Conservation (phyloP, 1,140 invertebrate genomes). For the Drosophila bocki region DNA sequence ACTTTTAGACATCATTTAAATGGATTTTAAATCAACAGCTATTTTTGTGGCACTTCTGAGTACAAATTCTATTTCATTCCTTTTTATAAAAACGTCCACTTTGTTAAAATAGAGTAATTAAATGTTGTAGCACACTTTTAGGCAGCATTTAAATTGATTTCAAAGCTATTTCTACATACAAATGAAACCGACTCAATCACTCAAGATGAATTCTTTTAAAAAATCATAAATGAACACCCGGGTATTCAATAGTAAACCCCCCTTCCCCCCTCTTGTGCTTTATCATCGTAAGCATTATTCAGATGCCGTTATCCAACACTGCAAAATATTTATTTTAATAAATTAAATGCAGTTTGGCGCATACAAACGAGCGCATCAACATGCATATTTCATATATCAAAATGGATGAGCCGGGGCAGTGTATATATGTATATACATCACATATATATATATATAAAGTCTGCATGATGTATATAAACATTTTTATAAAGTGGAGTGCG, state of each 20-base stretch:
- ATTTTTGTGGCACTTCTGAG: too few relatives aligned
- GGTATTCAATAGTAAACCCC: background rate
- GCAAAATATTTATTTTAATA: slow-evolving; percentile 72
- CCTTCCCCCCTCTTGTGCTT: background rate
- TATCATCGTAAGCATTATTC: slow-evolving; percentile 18
- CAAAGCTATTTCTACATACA: background rate
- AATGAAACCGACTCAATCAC: background rate
- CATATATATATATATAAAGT: background rate
- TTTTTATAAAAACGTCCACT: too few relatives aligned
- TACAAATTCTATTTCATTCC: too few relatives aligned
- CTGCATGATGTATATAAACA: slow-evolving; percentile 8
- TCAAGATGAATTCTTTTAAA: background rate
- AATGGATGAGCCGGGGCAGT: slow-evolving; percentile 17
- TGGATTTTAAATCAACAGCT: too few relatives aligned
- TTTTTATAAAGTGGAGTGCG: slow-evolving; percentile 56
- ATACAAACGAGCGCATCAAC: slow-evolving; percentile 77
- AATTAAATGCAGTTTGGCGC: slow-evolving; percentile 77
- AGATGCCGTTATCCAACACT: slow-evolving; percentile 28
- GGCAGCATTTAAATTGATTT: background rate
- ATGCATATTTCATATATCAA: slow-evolving; percentile 74
- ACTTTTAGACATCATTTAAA: too few relatives aligned
- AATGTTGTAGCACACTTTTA: background rate
- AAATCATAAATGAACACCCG: too few relatives aligned
- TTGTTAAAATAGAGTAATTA: too few relatives aligned
- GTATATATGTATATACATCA: background rate